Conservation (phyloP, 2,888 invertebrate genomes). For the Andrena praecox region DNA sequence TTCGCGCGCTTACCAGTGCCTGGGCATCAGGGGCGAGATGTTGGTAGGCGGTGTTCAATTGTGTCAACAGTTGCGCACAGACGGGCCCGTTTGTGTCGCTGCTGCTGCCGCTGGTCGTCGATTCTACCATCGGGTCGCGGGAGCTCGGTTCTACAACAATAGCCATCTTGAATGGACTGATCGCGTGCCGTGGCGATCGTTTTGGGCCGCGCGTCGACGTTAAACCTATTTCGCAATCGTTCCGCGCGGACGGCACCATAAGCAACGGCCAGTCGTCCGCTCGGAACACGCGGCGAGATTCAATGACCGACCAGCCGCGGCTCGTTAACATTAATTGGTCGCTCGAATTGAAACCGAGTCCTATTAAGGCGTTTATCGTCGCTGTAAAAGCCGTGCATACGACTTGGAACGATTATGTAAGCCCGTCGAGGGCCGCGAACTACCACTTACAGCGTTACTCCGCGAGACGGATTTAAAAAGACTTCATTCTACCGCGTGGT, state of each 20-base stretch:
- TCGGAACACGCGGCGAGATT: constrained; percentile 19
- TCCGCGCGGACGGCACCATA: not conserved
- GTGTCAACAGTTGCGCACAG: constrained; percentile 83
- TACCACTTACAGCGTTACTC: not conserved
- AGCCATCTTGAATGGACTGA: not conserved
- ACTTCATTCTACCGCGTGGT: no score
- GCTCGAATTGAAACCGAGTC: constrained; percentile 61
- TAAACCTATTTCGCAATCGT: not conserved
- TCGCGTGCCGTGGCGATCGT: not conserved
- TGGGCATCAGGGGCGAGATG: constrained; percentile 84
- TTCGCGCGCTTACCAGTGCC: constrained; percentile 79
- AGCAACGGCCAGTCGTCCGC: not conserved
- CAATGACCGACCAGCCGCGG: constrained; percentile 3
- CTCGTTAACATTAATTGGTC: constrained; percentile 52
- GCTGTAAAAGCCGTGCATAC: constrained; percentile 8
- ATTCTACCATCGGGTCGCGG: constrained; percentile 83
- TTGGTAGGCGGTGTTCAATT: constrained; percentile 83
- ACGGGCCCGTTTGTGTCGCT: constrained; percentile 83
- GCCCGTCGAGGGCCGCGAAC: not conserved
- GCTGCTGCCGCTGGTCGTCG: constrained; percentile 81
- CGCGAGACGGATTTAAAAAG: not conserved
- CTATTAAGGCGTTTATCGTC: constrained; percentile 55
- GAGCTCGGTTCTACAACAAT: constrained; percentile 81
- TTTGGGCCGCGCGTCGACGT: not conserved
- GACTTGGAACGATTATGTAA: constrained; percentile 57